Evolutionary conservation across 2,888 invertebrate species (phyloP).

Genomic region (Aromia moschata): DNA sequence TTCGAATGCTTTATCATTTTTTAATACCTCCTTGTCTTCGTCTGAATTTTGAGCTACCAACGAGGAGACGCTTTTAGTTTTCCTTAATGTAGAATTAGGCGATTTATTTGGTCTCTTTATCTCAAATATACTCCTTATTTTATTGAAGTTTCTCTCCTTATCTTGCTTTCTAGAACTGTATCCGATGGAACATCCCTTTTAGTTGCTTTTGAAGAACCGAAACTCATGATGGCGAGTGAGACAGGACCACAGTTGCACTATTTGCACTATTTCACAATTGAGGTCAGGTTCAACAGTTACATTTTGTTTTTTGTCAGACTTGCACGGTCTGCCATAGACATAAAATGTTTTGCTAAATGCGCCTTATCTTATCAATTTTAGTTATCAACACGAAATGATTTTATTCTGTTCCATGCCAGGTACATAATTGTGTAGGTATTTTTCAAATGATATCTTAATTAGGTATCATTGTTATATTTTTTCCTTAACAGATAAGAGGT

Average conservation of each 20-base stretch:
- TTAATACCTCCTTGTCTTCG: slow-evolving; percentile 16
- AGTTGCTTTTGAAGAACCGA: slow-evolving; percentile 13
- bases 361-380: slow-evolving; percentile 9
- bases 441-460: slow-evolving; percentile 1
- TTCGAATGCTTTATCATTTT: slow-evolving; percentile 22
- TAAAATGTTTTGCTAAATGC: slow-evolving; percentile 5
- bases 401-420: background rate
- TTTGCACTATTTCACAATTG: background rate
- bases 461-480: background rate
- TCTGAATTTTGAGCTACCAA: background rate
- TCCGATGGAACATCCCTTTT: slow-evolving; percentile 25
- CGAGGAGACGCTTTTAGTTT: slow-evolving; percentile 6
- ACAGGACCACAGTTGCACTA: background rate
- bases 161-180: slow-evolving; percentile 5
- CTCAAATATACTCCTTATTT: slow-evolving; percentile 29
- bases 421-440: background rate
- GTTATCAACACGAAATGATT: slow-evolving; percentile 2
- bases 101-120: slow-evolving; percentile 31
- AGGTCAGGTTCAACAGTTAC: background rate
- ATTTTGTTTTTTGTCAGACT: background rate
- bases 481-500: too few species aligned
- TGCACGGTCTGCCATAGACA: background rate
- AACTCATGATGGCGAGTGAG: background rate
- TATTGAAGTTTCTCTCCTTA: slow-evolving; percentile 1
- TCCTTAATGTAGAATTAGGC: slow-evolving; percentile 20